These are phyloP conservation scores for Lophura nycthemera DNA, from an alignment of 2,113 vertebrate genomes.

Conservation along the genomic window DNA sequence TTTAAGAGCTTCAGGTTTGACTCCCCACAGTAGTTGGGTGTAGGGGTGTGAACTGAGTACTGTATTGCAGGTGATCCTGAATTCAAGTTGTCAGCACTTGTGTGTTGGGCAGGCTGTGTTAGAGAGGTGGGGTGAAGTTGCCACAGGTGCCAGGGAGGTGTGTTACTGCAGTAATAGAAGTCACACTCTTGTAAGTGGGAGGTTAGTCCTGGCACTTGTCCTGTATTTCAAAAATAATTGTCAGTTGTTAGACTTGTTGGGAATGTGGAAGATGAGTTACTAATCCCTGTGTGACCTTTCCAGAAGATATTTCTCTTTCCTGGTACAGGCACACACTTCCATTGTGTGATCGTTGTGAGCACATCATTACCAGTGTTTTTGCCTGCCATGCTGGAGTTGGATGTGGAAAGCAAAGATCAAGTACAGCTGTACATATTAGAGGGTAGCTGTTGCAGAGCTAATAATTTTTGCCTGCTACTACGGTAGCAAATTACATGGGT, in stretches of 20 bases:
- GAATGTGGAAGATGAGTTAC: background rate
- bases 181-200: too few relatives aligned
- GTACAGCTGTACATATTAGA: rapidly evolving
- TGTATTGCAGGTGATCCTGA: rapidly evolving
- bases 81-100: rapidly evolving
- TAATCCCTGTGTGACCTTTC: rapidly evolving
- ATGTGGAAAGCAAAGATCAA: background rate
- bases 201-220: background rate
- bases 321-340: rapidly evolving
- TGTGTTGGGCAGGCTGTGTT: rapidly evolving
- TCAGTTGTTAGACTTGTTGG: rapidly evolving
- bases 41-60: rapidly evolving
- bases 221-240: background rate
- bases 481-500: rapidly evolving
- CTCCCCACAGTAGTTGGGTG: rapidly evolving
- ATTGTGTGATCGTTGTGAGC: background rate
- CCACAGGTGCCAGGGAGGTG: too few relatives aligned
- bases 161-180: too few relatives aligned
- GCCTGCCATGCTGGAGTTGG: background rate
- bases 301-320: background rate
- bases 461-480: background rate
- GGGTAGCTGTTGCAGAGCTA: background rate
- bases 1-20: background rate
- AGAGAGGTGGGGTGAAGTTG: rapidly evolving
- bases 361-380: rapidly evolving